Evolutionary conservation across 1,140 invertebrate genomes (phyloP), one percentile per base, ranked within the genome.

Genomic region (Zaprionus camerounensis): DNA sequence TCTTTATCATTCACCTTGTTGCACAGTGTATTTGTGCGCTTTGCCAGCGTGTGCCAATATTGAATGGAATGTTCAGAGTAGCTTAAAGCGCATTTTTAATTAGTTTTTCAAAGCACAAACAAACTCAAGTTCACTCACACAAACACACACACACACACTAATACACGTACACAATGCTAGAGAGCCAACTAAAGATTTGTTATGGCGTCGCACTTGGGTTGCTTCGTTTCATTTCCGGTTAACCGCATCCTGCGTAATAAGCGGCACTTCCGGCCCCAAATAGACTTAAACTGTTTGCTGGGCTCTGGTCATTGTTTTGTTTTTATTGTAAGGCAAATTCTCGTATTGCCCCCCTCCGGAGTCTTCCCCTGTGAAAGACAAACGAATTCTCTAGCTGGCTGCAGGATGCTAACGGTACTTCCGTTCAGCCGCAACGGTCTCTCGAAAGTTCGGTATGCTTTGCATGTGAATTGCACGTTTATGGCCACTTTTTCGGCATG

Each of bases 231-330:
- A 88, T 88, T 88, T 88, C 84, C 84, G 84, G 85, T 84, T 88
- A 88, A 90, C 84, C 81, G 81, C 84, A 88, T 88, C 84, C 84
- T 88, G 84, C 84, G 85, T 88, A 88, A 88, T 88, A 88, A 88
- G 84, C 84, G 85, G 62, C 85, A 81, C 81, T 90, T 88, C 84
- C 84, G 81, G 81, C 71, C 58, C 66, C 26, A 80, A 81, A 64
- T 74, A 69, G 81, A 69, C 84, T 90, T 84, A 74, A 88, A 79
- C 78, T 84, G 84, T 88, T 87, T 80, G 88, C 69, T 62, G 17
- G 58, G 69, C 36, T 73, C 61, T 28, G 68, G 71, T 66, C 62
- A 66, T 79, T 73, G 65, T 77, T 63, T 73, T 90, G 84, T 84
- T 88, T 87, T 87, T 88, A 88, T 90, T 90, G 84, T 84, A 65